Percentiles rank a stretch among this genome's conserved stretches.
phyloP scores from a whole-genome alignment of 2,797 vertebrate genomes.

The Caiman crocodilus region DNA sequence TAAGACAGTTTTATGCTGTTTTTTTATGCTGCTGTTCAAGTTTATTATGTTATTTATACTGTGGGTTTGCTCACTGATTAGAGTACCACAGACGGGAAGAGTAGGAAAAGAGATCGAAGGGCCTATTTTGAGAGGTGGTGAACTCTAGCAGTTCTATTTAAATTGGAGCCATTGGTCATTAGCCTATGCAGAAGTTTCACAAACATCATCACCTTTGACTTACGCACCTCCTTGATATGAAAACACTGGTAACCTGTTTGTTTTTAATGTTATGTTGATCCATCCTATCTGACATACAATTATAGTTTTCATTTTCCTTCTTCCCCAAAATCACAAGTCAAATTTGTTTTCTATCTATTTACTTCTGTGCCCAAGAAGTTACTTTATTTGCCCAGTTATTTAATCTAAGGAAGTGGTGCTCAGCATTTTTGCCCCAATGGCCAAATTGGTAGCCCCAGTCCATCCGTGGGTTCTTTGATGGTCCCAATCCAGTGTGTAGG shows the following conservation, averaged over 20 bases:
- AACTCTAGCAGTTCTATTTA: not conserved
- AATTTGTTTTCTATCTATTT: not conserved
- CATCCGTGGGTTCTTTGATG: no score
- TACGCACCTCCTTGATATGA: not conserved
- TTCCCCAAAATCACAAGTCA: not conserved
- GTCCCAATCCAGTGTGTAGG: no score
- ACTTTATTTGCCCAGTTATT: not conserved
- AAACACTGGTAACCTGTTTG: not conserved
- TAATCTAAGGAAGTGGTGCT: not conserved
- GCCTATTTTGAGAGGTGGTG: not conserved
- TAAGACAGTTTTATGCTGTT: not conserved
- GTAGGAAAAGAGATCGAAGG: not conserved
- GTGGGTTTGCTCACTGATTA: not conserved
- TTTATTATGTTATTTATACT: not conserved
- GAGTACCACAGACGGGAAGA: fast-evolving
- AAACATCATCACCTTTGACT: not conserved
- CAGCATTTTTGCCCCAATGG: no score
- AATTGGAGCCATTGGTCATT: no score
- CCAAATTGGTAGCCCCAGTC: no score
- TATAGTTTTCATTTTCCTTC: not conserved
- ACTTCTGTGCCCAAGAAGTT: not conserved
- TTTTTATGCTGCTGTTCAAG: not conserved
- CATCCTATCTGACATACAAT: not conserved
- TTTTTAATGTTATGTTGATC: not conserved
- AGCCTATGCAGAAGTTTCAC: no score